phyloP scores from a whole-genome alignment of 2,797 vertebrate genomes.

The Crocodylus rhombifer region DNA sequence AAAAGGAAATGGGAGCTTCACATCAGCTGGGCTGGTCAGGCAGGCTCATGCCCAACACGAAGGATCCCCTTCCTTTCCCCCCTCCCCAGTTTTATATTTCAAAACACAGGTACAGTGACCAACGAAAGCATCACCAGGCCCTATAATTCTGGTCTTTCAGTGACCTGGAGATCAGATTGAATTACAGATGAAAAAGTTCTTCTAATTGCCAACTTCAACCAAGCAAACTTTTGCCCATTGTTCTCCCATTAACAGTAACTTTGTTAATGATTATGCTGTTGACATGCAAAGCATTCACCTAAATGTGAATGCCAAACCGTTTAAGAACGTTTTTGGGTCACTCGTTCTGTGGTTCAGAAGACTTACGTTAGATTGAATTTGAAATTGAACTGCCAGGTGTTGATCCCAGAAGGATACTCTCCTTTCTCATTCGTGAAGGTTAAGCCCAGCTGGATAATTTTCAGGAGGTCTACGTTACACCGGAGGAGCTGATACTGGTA shows the following conservation, averaged over 20 bases:
- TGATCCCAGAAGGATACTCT: constrained; percentile 93
- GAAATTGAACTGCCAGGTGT: constrained; percentile 99
- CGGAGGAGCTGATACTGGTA: constrained; percentile 98
- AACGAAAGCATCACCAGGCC: neutral
- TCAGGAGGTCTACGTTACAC: constrained; percentile 97
- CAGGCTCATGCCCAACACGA: neutral
- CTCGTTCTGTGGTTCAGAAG: neutral
- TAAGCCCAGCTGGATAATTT: constrained; percentile 97
- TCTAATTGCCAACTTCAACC: neutral
- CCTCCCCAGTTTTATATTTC: neutral
- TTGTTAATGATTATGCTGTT: neutral
- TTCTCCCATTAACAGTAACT: accelerated
- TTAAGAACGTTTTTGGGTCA: neutral
- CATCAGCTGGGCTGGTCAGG: neutral
- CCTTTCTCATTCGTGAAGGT: constrained; percentile 98
- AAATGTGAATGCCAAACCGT: accelerated
- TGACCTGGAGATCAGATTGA: neutral
- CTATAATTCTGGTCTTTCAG: neutral
- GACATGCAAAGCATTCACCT: neutral
- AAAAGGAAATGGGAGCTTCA: constrained; percentile 36
- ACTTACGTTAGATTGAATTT: constrained; percentile 98
- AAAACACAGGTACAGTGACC: neutral
- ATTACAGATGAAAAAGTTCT: neutral
- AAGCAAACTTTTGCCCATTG: accelerated
- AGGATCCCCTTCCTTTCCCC: neutral